Conservation (phyloP, 1,140 invertebrate species). For the Eulimnadia texana region DNA sequence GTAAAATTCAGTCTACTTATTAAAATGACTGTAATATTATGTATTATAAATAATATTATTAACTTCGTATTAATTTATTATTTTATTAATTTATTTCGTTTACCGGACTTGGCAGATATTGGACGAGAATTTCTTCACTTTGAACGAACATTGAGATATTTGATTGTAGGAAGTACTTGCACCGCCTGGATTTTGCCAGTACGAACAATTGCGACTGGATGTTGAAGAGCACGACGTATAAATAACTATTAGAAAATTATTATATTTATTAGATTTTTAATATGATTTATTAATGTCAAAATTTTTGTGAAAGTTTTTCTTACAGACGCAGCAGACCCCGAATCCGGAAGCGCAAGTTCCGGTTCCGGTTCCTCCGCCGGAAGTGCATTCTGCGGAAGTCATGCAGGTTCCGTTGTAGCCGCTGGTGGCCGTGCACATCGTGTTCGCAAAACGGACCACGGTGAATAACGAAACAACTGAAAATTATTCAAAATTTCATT, state of each 20-base stretch:
- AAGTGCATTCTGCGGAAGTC: constrained; percentile 23
- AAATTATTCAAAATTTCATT: not conserved
- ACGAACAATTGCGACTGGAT: constrained; percentile 6
- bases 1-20: no score
- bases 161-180: not conserved
- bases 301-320: constrained; percentile 6
- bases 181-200: constrained; percentile 10
- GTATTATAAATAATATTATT: no score
- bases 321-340: constrained; percentile 26
- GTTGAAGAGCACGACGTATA: not conserved
- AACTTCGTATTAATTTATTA: no score
- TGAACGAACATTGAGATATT: not conserved
- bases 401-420: constrained; percentile 25
- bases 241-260: not conserved
- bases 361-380: constrained; percentile 20
- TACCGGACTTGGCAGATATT: constrained; percentile 7
- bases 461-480: constrained; percentile 12
- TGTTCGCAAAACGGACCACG: constrained; percentile 15
- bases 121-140: constrained; percentile 5
- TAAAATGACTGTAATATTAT: no score
- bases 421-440: constrained; percentile 2
- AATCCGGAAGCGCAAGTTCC: constrained; percentile 23
- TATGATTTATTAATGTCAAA: not conserved
- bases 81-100: no score
- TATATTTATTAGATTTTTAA: no score